Evolutionary conservation across 2,888 invertebrate species (phyloP), one percentile per base, ranked within the genome.

Genomic region (Dryocosmus kuriphilus): DNA sequence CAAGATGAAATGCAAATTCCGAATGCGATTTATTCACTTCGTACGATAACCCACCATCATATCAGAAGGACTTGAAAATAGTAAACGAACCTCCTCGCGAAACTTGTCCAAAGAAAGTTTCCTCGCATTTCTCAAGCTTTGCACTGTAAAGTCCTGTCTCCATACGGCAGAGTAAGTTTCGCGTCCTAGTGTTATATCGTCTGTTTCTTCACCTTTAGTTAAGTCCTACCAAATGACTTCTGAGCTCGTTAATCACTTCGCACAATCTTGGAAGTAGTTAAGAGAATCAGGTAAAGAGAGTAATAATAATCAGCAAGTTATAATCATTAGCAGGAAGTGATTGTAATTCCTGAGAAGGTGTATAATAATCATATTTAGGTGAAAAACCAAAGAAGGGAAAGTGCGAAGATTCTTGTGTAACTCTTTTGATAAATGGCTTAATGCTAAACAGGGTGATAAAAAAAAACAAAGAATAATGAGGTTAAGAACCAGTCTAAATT

Each of bases 401-500:
- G 16, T 55, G 27, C 1, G 14, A 60, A 24, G 11, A 27, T 22
- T 55, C 19, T n/a, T 55, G 22, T 55, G 22, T 22, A 55, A 55
- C 55, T 55, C 9, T 22, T 9, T 55, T 55, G 22, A 60, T 27
- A 27, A 60, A 27, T 60, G 14, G 1, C 1, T 60, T 27, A 6
- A 60, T 22, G n/a, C 27, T 16, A 14, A 27, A 6, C 14, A 60
- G 6, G 24, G 24, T 24, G 38, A 51, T 30, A 71, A 46, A 32
- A 46, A 24, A 51, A 67, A 22, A 63, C n/a, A 5, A 57, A 57
- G 27, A 55, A 71, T 51, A 71, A 71, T 71, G 30, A 46, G n/a
- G 51, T 55, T 32, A 71, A 32, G 55, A 71, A 32, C 11, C 51
- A 71, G 71, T n/a, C 30, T 32, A 30, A 51, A 71, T 71, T 71